Evolutionary conservation across 2,113 vertebrate species (phyloP).

Genomic region (Oenanthe melanoleuca): DNA sequence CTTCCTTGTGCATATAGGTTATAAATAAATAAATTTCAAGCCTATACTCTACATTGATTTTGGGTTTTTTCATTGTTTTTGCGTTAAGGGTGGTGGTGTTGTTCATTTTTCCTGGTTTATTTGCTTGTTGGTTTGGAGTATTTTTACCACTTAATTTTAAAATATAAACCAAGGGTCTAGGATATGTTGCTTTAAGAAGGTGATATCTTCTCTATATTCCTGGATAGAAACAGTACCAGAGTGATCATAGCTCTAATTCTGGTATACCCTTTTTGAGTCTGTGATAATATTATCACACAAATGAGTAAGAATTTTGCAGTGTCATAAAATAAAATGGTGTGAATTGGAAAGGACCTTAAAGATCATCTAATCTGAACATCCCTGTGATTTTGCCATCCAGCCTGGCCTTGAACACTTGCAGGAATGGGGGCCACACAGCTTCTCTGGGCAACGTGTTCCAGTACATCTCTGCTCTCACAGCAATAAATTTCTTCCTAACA

Average conservation of each 20-base stretch:
- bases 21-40: neutral
- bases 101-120: neutral
- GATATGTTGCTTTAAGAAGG: neutral
- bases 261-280: neutral
- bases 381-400: neutral
- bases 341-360: neutral
- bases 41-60: neutral
- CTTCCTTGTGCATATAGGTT: neutral
- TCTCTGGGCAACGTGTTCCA: rapidly evolving
- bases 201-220: neutral
- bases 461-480: neutral
- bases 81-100: rapidly evolving
- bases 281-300: neutral
- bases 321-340: neutral
- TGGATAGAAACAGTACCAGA: neutral
- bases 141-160: neutral
- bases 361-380: neutral
- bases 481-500: neutral
- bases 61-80: rapidly evolving
- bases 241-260: neutral
- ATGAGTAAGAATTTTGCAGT: neutral
- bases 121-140: rapidly evolving
- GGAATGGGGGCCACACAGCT: neutral
- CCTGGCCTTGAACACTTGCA: neutral
- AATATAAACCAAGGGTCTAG: neutral